Conservation (phyloP, 2,113 vertebrate genomes). For the Callocephalon fimbriatum region DNA sequence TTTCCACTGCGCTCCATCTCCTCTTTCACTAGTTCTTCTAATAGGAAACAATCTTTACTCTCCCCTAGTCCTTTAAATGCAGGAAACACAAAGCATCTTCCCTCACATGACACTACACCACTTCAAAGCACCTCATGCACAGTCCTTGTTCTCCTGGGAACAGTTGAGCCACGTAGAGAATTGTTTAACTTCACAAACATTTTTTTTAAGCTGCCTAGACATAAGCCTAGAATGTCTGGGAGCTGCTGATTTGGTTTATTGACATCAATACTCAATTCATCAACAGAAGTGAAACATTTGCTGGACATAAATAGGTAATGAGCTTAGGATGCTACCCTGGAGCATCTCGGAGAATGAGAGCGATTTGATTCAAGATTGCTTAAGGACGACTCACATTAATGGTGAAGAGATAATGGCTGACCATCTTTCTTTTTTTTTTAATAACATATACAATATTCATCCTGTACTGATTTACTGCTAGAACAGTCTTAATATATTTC, state of each 20-base stretch:
- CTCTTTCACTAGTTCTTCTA: neutral
- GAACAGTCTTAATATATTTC: neutral
- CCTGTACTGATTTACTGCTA: neutral
- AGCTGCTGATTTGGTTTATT: neutral
- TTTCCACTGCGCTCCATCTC: neutral
- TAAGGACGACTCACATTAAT: neutral
- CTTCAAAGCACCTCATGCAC: neutral
- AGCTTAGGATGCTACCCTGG: neutral
- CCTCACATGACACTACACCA: neutral
- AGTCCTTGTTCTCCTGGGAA: neutral
- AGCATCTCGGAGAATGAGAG: neutral
- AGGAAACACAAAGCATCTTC: neutral
- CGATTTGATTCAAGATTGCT: conserved; percentile 20
- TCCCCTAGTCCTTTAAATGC: neutral
- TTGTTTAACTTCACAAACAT: neutral
- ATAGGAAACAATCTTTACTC: neutral
- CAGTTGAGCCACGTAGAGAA: rapidly evolving
- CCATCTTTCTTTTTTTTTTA: neutral
- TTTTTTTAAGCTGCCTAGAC: neutral
- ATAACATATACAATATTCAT: neutral
- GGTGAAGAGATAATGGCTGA: neutral
- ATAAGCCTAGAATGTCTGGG: neutral
- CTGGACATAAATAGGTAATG: neutral
- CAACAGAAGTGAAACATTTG: neutral
- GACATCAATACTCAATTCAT: neutral